phyloP scores from a whole-genome alignment of 2,797 vertebrate species.

The Poecilia wingei region DNA sequence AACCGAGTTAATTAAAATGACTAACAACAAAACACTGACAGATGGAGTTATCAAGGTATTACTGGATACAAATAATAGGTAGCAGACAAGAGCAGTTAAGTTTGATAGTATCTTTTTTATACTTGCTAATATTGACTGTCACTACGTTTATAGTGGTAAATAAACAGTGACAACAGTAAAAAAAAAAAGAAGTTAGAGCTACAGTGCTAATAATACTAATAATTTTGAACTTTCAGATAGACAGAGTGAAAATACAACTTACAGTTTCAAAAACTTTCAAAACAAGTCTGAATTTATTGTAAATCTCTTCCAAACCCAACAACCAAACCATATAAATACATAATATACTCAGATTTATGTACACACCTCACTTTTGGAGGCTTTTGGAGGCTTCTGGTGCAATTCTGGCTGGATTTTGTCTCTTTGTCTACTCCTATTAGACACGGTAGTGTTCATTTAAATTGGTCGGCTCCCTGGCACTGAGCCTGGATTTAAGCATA shows the following conservation, averaged over 20 bases:
- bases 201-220: background rate
- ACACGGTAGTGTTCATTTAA: background rate
- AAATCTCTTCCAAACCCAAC: background rate
- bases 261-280: background rate
- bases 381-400: background rate
- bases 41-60: background rate
- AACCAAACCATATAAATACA: background rate
- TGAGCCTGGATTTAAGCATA: background rate
- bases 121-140: background rate
- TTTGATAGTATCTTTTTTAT: background rate
- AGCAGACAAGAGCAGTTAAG: background rate
- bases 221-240: background rate
- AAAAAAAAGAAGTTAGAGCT: background rate
- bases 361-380: background rate
- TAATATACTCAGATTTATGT: background rate
- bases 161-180: background rate
- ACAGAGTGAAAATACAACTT: background rate
- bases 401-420: background rate
- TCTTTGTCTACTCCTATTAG: background rate
- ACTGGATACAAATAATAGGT: background rate
- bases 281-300: background rate
- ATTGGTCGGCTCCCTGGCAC: background rate
- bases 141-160: background rate
- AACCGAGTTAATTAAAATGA: no score
- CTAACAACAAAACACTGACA: no score